Percentiles rank a stretch among this genome's conserved stretches.
Conservation (phyloP, 1,140 invertebrate genomes). For the Nixonia krombeini region DNA sequence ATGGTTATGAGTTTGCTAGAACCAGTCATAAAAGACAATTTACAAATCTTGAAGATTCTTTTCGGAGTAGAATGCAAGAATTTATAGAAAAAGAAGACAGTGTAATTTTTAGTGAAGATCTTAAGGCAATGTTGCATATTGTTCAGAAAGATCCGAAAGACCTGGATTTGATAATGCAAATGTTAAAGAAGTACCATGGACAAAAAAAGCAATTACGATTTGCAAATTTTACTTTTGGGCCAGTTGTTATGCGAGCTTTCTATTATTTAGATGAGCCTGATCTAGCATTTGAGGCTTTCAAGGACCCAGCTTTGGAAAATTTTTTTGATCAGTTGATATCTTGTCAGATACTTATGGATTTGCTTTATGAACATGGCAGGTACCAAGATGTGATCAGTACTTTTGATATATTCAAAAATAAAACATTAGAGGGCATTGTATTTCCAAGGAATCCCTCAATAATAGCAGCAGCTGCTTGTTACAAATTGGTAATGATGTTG, state of each 20-base stretch:
- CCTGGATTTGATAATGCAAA: slow-evolving; percentile 76
- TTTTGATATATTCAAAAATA: slow-evolving; percentile 75
- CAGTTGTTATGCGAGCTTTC: slow-evolving; percentile 85
- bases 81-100: slow-evolving; percentile 73
- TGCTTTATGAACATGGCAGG: slow-evolving; percentile 79
- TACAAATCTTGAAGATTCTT: slow-evolving; percentile 75
- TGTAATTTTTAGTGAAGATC: slow-evolving; percentile 87
- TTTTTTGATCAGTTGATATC: slow-evolving; percentile 82
- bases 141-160: slow-evolving; percentile 75
- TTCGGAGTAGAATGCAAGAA: slow-evolving; percentile 78
- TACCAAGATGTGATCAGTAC: slow-evolving; percentile 79
- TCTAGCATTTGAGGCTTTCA: slow-evolving; percentile 78
- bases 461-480: slow-evolving; percentile 79
- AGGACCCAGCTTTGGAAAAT: slow-evolving; percentile 74
- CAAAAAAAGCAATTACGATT: slow-evolving; percentile 82
- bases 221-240: slow-evolving; percentile 86
- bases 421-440: slow-evolving; percentile 73
- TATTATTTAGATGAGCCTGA: slow-evolving; percentile 80
- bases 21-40: slow-evolving; percentile 74
- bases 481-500: slow-evolving; percentile 77
- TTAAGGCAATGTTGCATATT: slow-evolving; percentile 86
- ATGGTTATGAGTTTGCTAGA: slow-evolving; percentile 73
- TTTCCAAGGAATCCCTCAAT: slow-evolving; percentile 79
- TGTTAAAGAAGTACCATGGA: slow-evolving; percentile 81
- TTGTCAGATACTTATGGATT: slow-evolving; percentile 80